Conservation (phyloP, 2,888 invertebrate genomes). For the Tridacna gigas region DNA sequence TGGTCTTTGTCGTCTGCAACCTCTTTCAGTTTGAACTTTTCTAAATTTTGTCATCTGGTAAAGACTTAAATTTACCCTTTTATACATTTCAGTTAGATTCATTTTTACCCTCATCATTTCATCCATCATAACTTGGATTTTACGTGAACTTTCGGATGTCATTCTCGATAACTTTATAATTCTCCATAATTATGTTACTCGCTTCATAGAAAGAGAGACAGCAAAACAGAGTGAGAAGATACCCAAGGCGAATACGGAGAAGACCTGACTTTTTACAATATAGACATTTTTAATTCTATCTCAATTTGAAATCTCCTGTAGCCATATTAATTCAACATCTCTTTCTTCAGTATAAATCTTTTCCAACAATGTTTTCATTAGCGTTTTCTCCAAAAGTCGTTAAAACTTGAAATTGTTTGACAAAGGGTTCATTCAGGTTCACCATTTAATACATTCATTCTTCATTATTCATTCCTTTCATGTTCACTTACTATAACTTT, state of each 20-base stretch:
- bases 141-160: not conserved
- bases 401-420: too few relatives aligned
- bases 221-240: constrained; percentile 8
- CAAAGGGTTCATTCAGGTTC: too few relatives aligned
- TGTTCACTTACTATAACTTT: too few relatives aligned
- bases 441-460: too few relatives aligned
- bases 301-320: not conserved
- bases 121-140: constrained; percentile 2
- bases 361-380: too few relatives aligned
- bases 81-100: constrained; percentile 7
- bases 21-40: not conserved
- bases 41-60: not conserved
- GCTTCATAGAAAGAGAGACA: constrained; percentile 9
- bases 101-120: constrained; percentile 7
- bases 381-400: too few relatives aligned
- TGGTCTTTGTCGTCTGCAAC: not conserved
- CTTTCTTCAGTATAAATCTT: too few relatives aligned
- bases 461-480: too few relatives aligned
- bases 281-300: not conserved
- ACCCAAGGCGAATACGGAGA: not conserved
- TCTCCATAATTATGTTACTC: not conserved
- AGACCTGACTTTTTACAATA: constrained; percentile 8
- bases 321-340: too few relatives aligned
- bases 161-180: not conserved
- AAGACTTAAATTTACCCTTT: not conserved